These are phyloP conservation scores for Tribolium madens DNA, from an alignment of 1,140 invertebrate genomes.

Conservation along the genomic window DNA sequence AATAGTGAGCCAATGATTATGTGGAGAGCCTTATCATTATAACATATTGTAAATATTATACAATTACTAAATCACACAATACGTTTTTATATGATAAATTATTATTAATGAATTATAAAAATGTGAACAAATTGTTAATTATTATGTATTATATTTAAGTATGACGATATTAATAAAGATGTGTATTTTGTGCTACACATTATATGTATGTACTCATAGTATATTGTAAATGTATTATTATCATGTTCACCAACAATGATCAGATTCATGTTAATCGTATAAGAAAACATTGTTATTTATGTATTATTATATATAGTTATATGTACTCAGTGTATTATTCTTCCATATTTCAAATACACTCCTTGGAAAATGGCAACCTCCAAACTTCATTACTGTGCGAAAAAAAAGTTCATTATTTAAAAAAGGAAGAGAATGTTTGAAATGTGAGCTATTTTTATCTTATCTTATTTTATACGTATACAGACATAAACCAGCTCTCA, in stretches of 20 bases:
- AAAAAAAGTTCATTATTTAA: too few relatives aligned
- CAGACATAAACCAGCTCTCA: too few relatives aligned
- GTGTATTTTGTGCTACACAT: constrained; percentile 44
- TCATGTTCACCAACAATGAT: constrained; percentile 30
- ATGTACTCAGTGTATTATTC: constrained; percentile 11
- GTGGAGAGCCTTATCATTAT: constrained; percentile 33
- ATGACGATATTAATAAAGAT: constrained; percentile 31
- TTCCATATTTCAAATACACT: too few relatives aligned
- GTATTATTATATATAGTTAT: constrained; percentile 35
- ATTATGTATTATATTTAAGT: constrained; percentile 6
- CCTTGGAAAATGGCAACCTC: too few relatives aligned
- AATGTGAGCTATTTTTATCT: too few relatives aligned
- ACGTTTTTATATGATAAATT: constrained; percentile 35
- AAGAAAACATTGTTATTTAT: constrained; percentile 43
- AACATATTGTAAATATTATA: constrained; percentile 31
- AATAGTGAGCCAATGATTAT: background rate
- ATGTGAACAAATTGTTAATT: constrained; percentile 35
- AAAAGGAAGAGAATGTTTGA: too few relatives aligned
- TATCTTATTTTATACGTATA: too few relatives aligned
- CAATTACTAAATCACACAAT: constrained; percentile 28
- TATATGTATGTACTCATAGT: constrained; percentile 43
- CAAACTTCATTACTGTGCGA: too few relatives aligned
- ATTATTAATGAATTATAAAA: constrained; percentile 1
- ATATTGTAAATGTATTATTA: constrained; percentile 38
- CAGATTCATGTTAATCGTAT: constrained; percentile 40